These are phyloP conservation scores for Cuculus canorus DNA, from an alignment of 2,797 vertebrate species.

Conservation along the genomic window DNA sequence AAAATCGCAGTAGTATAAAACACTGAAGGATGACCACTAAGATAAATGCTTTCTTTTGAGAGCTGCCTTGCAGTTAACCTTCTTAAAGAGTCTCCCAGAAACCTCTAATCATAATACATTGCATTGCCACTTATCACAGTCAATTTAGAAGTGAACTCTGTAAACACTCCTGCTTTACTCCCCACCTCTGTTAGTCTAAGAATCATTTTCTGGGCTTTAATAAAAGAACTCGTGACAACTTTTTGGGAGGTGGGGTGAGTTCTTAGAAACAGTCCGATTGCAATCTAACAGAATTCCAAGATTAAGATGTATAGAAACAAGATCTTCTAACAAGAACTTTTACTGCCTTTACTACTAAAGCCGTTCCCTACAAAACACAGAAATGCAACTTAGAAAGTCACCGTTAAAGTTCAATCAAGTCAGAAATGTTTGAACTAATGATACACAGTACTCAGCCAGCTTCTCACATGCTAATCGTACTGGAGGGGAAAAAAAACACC, in stretches of 20 bases:
- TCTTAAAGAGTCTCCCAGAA: constrained; percentile 68
- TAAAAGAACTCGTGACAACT: constrained; percentile 63
- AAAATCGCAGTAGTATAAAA: constrained; percentile 64
- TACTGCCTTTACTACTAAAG: constrained; percentile 52
- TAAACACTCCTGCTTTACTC: constrained; percentile 80
- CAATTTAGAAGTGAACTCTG: constrained; percentile 77
- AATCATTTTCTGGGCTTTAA: constrained; percentile 67
- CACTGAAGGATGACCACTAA: constrained; percentile 68
- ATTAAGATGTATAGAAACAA: constrained; percentile 37
- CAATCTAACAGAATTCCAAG: constrained; percentile 35
- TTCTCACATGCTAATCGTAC: constrained; percentile 66
- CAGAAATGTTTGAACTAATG: constrained; percentile 66
- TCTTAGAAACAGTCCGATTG: constrained; percentile 41
- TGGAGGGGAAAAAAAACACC: constrained; percentile 40
- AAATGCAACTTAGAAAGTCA: constrained; percentile 60
- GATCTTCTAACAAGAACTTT: constrained; percentile 11
- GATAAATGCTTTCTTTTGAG: constrained; percentile 78
- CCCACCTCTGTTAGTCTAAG: constrained; percentile 66
- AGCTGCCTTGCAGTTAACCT: constrained; percentile 71
- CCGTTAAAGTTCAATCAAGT: constrained; percentile 66
- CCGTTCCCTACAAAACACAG: constrained; percentile 23
- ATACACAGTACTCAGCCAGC: constrained; percentile 47
- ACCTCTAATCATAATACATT: constrained; percentile 64
- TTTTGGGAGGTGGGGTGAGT: constrained; percentile 26
- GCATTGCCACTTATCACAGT: constrained; percentile 74